Evolutionary conservation across 2,888 invertebrate genomes (phyloP), one percentile per base, ranked within the genome.

Genomic region (Epicampocera succincta): DNA sequence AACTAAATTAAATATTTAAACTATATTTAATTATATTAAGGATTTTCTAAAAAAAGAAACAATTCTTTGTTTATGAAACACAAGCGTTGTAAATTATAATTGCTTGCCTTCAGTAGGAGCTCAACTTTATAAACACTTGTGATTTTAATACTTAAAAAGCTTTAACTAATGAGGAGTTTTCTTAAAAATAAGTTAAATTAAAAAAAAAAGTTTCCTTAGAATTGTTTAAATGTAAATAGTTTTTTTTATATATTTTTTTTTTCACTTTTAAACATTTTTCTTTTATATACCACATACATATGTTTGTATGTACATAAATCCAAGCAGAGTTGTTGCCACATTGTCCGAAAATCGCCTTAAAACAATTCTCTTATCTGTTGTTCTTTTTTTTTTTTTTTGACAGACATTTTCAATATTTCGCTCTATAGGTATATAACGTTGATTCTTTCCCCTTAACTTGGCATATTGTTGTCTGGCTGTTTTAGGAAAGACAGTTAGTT

Each of bases 401-500:
- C 33, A 21, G 17, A 29, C 38, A 52, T 17, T 66, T 66, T 54
- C 0, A 52, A 58, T 54, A 17, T 12, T 50, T 52, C 13, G 19
- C 46, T 58, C 13, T 33, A 25, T 48, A 44, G 17, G n/a, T 48
- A 11, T 48, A 44, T 15, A 61, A 42, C 21, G 42, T 33, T 33
- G 3, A 33, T 19, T 15, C 8, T 63, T 63, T 15, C 48, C 21
- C 12, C 3, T 17, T 12, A 33, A 38, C 33, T 33, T 33, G 33
- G 3, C 33, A 52, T 50, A 15, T 19, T 40, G 11, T 21, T 19
- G 5, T 11, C 9, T 17, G 11, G 11, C 8, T 0, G n/a, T 25
- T 46, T 13, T n/a, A 13, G 6, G 5, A 9, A 52, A 74, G 44
- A 3, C 17, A 66, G 66, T 84, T 91, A 66, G 66, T 84, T 91